Evolutionary conservation across 2,797 vertebrate genomes (phyloP), one percentile per base, ranked within the genome.

Genomic region (Hydrophis major): DNA sequence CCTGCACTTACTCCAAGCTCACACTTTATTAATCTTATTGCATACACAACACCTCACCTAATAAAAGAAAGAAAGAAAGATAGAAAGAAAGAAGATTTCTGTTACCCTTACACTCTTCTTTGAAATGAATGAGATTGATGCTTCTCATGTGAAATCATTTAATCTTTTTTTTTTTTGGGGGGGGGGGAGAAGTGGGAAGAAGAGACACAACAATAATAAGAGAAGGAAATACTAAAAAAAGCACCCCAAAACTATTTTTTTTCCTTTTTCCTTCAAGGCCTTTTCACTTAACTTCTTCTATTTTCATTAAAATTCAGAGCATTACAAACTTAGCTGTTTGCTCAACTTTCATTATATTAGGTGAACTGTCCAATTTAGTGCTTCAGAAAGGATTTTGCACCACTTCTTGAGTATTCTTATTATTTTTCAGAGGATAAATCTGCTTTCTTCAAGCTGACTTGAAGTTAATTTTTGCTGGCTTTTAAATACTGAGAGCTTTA

Each of bases 401-500:
- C 22, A 57, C 13, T 91, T 89, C 66, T 53, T 6, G 16, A 91
- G 27, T 37, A 86, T 86, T 91, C 86, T 88, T 94, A 78, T 8
- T 13, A 89, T 92, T 37, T 90, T 95, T 25, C 32, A 83, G 42
- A 86, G 14, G 42, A 53, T 86, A 88, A 91, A 42, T 47, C 87
- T 59, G 32, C 32, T 91, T 53, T 83, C 69, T 89, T 11, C 92
- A 66, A 93, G 93, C 88, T 93, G 1, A 16, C 56, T 91, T 92
- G 2, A 94, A 93, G 78, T 94, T 89, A 83, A 11, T 94, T 95
- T 96, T 96, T 61, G 87, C 22, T 90, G 63, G 57, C 89, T 78
- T 92, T 93, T 94, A 57, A 86, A n/a, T 93, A 11, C 0, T 0
- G 0, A 59, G 63, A 89, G 37, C 53, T 96, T 90, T 94, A 60